Evolutionary conservation across 2,797 vertebrate species (phyloP).

Genomic region (Gila robusta): DNA sequence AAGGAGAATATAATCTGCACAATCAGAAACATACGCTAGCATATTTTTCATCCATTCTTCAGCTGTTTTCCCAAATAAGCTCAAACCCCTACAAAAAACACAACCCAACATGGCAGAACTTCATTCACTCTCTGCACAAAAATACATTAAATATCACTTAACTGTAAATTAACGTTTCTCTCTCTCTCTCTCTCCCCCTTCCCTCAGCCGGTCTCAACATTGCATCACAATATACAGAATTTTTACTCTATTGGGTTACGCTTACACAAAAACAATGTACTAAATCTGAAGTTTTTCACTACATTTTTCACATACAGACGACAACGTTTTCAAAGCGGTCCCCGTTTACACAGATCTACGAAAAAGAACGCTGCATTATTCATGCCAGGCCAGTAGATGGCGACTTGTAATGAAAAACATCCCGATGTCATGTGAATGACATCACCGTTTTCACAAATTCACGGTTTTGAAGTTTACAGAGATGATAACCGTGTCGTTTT

Average conservation of each 20-base stretch:
- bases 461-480: no score
- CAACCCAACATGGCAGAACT: neutral
- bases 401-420: neutral
- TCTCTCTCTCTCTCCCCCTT: neutral
- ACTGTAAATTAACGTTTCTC: neutral
- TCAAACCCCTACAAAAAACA: neutral
- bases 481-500: no score
- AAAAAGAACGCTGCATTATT: neutral
- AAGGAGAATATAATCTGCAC: neutral
- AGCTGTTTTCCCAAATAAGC: neutral
- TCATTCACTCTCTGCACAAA: neutral
- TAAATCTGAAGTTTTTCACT: neutral
- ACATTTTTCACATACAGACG: neutral
- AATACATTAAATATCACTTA: conserved; percentile 10
- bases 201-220: neutral
- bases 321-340: neutral
- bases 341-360: neutral
- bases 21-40: neutral
- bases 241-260: neutral
- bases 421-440: no score
- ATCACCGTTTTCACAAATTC: neutral
- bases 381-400: neutral
- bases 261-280: neutral
- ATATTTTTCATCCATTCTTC: neutral
- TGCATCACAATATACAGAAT: neutral